A percentile compares a stretch with the other conserved stretches of the same genome.
phyloP scores from a whole-genome alignment of 2,888 invertebrate genomes.

The Heliconius cydno region DNA sequence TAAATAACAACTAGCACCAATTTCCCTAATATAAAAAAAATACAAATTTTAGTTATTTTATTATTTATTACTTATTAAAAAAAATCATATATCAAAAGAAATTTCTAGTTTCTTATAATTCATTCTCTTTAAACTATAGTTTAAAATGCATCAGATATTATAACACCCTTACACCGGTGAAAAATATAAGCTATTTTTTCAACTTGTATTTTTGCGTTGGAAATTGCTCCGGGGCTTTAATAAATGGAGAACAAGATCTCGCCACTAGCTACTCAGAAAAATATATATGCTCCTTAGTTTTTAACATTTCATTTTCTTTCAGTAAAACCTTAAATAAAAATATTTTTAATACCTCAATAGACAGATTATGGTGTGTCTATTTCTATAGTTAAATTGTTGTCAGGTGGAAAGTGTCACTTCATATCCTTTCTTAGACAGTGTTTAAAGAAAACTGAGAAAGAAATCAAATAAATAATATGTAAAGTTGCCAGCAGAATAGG shows the following conservation, averaged over 20 bases:
- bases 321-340: too few relatives aligned
- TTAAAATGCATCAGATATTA: slow-evolving; percentile 18
- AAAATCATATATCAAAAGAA: too few relatives aligned
- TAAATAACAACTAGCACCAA: too few relatives aligned
- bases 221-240: slow-evolving; percentile 26
- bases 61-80: too few relatives aligned
- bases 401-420: background rate
- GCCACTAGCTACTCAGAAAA: slow-evolving; percentile 17
- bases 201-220: slow-evolving; percentile 23
- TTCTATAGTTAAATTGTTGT: background rate
- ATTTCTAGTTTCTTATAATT: background rate
- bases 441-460: too few relatives aligned
- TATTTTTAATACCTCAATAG: too few relatives aligned
- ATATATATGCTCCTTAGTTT: slow-evolving; percentile 20
- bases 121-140: background rate
- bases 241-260: slow-evolving; percentile 26
- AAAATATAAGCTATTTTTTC: slow-evolving; percentile 27
- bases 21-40: too few relatives aligned
- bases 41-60: background rate
- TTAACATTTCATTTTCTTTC: slow-evolving; percentile 17
- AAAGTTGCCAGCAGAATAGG: too few relatives aligned
- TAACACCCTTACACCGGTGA: slow-evolving; percentile 16
- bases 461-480: too few relatives aligned
- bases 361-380: too few relatives aligned
- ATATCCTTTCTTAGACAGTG: too few relatives aligned